Conservation (phyloP, 2,113 vertebrate genomes). For the Phyllostomus hastatus region DNA sequence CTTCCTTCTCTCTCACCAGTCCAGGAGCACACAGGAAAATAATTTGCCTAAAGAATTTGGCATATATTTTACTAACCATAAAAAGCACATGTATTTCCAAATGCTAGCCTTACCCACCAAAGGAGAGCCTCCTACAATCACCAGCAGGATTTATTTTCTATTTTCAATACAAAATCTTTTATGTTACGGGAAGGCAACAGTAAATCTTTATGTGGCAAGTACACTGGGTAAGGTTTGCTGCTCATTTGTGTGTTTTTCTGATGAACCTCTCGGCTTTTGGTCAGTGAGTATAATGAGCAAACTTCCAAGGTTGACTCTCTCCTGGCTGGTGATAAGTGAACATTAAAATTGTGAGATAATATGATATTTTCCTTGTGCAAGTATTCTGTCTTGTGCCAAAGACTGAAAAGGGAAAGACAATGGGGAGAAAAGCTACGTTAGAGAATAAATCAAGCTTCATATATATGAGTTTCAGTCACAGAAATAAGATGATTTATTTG, state of each 20-base stretch:
- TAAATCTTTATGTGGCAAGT: not conserved
- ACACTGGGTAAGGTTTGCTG: not conserved
- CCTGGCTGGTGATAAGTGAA: not conserved
- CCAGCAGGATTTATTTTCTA: not conserved
- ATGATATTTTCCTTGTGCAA: not conserved
- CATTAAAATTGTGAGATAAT: not conserved
- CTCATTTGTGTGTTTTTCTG: not conserved
- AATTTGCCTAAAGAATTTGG: not conserved
- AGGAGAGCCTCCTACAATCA: not conserved
- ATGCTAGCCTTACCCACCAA: not conserved
- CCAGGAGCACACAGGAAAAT: constrained; percentile 7
- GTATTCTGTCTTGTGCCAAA: not conserved
- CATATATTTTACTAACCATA: not conserved
- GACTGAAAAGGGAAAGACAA: not conserved
- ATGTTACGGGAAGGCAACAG: not conserved
- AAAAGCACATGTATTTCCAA: not conserved
- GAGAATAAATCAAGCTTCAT: not conserved
- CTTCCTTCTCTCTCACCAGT: not conserved
- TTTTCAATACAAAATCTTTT: not conserved
- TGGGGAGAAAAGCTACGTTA: not conserved
- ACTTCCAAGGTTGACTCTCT: not conserved
- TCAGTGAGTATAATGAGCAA: not conserved
- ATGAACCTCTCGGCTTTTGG: not conserved
- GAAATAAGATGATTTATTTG: not conserved
- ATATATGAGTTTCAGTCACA: not conserved